phyloP scores from a whole-genome alignment of 2,888 invertebrate genomes.

The Pachydiplax longipennis region DNA sequence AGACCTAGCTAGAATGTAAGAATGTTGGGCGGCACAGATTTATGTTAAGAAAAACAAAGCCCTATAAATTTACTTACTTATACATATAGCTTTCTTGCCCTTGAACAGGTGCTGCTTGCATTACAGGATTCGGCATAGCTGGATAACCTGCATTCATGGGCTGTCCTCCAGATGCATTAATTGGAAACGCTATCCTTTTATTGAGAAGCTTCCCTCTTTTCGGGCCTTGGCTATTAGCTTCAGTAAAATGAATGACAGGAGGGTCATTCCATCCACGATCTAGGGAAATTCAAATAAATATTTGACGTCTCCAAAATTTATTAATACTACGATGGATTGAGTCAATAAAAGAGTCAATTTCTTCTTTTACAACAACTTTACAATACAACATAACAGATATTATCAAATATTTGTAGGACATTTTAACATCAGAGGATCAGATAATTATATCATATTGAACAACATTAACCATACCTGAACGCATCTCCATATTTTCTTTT shows the following conservation, averaged over 20 bases:
- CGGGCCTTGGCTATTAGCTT: not conserved
- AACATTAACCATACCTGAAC: not conserved
- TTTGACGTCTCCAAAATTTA: not conserved
- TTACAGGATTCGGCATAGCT: not conserved
- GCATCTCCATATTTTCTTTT: not conserved
- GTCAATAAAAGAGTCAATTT: no score
- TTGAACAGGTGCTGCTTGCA: not conserved
- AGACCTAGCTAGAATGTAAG: no score
- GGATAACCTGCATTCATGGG: not conserved
- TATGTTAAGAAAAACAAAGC: not conserved
- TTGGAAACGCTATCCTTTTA: slow-evolving; percentile 27
- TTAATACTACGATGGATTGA: no score
- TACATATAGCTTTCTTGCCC: not conserved
- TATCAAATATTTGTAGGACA: no score
- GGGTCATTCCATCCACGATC: slow-evolving; percentile 28
- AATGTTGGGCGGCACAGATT: not conserved
- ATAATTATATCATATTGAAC: not conserved
- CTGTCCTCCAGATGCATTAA: not conserved
- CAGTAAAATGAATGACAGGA: slow-evolving; percentile 1
- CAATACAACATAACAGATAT: not conserved
- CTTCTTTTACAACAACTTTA: no score
- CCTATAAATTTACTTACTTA: not conserved
- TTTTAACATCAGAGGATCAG: not conserved
- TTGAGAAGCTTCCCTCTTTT: slow-evolving; percentile 20
- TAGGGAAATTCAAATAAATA: not conserved